phyloP scores from a whole-genome alignment of 2,888 invertebrate genomes.

The Amphiduros pacificus region DNA sequence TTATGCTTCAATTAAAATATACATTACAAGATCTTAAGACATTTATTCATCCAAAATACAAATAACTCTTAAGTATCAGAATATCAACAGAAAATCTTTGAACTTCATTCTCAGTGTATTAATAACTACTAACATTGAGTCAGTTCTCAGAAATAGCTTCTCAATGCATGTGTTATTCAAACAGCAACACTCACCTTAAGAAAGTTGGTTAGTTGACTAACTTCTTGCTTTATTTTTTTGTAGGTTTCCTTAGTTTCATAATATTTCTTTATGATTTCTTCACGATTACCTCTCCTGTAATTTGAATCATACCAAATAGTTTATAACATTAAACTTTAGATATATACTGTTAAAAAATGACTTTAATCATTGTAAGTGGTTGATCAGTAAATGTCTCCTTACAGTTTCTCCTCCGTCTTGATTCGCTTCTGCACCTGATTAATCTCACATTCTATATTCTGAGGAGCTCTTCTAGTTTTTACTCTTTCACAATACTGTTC shows the following conservation, averaged over 20 bases:
- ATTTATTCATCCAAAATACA: too few relatives aligned
- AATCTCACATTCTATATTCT: constrained; percentile 51
- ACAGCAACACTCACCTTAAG: constrained; percentile 40
- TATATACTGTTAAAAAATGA: too few relatives aligned
- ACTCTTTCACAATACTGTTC: constrained; percentile 43
- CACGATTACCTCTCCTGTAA: constrained; percentile 49
- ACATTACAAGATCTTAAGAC: too few relatives aligned
- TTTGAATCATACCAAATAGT: too few relatives aligned
- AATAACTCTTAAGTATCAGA: background rate
- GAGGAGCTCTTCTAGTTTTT: constrained; percentile 41
- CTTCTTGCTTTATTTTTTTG: constrained; percentile 37
- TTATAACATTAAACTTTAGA: too few relatives aligned
- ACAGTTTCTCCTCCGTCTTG: constrained; percentile 50
- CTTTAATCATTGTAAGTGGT: too few relatives aligned
- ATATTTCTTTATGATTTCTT: constrained; percentile 47
- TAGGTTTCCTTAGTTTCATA: constrained; percentile 43
- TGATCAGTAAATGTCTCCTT: constrained; percentile 7
- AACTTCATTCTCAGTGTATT: too few relatives aligned
- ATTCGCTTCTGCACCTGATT: constrained; percentile 47
- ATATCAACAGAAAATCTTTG: background rate
- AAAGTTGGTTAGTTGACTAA: constrained; percentile 34
- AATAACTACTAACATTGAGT: too few relatives aligned
- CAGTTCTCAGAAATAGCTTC: too few relatives aligned
- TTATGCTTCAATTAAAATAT: too few relatives aligned
- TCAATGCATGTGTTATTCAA: too few relatives aligned